Base-by-base conservation (phyloP, 2,888 invertebrate genomes). In the Nomada ferruginata region DNA sequence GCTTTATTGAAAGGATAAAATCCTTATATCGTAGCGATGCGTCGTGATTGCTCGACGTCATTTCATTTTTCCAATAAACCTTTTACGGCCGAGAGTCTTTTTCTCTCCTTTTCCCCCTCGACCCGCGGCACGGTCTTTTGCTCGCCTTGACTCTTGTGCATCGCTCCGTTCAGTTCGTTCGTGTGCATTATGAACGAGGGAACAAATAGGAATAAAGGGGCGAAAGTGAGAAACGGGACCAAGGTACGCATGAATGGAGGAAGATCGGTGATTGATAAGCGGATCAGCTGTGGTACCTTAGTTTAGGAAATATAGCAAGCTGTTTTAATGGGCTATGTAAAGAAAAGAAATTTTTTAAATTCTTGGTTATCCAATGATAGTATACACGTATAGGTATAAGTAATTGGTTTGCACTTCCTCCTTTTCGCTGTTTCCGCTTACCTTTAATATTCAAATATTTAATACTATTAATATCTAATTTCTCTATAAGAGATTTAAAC, bases 201-300 rank as follows among this genome's bases (percentile, higher is more conserved):
- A 74, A 53, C 76, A 76, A 80, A 81, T 69, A 63, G 68, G 60
- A 63, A 55, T n/a, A 44, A 47, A 50, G 63, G 71, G 72, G 72
- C 66, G 79, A 68, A 73, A 69, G 77, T 72, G 74, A 64, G 55
- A 81, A 68, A 68, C 63, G 76, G 57, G 63, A 26, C 42, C 47
- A 74, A 26, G 15, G 29, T 20, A 18, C 36, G 53, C 18, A 65
- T 53, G 69, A 65, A 74, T 70, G 66, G 66, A 44, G 61, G 26
- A n/a, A 57, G 85, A 79, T 84, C 79, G 82, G 70, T 69, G 79
- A 80, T 84, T 83, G 90, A 91, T 90, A 91, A 92, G 89, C 88
- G 91, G 91, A 91, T 85, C 84, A 91, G 88, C 89, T 88, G 90
- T 91, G 90, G 91, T 89, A 86, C 85, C 79, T 77, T 79, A 80